These are phyloP conservation scores for Xestoiulus laeticollis DNA, from an alignment of 2,888 invertebrate species.

Conservation along the genomic window DNA sequence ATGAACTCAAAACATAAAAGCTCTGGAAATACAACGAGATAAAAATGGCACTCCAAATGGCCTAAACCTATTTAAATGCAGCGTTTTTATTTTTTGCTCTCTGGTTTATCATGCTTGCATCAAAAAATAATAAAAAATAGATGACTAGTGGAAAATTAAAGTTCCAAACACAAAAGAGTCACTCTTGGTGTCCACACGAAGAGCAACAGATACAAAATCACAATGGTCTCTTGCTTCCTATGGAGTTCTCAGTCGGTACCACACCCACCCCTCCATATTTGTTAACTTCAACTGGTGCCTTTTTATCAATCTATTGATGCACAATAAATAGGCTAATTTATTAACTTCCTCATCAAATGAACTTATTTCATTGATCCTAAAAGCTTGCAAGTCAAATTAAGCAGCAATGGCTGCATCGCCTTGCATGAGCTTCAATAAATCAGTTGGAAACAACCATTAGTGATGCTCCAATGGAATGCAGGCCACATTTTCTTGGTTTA, in stretches of 20 bases:
- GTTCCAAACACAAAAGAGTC: background rate
- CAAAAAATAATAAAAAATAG: background rate
- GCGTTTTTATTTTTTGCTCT: background rate
- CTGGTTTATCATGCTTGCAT: background rate
- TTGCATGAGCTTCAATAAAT: background rate
- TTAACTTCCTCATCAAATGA: background rate
- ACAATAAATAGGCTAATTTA: background rate
- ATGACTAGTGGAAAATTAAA: slow-evolving; percentile 15
- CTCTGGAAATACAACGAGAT: background rate
- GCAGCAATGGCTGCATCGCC: background rate
- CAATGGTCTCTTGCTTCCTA: background rate
- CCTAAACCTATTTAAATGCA: background rate
- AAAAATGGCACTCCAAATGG: background rate
- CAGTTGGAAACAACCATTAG: background rate
- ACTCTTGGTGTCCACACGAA: slow-evolving; percentile 21
- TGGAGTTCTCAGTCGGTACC: background rate
- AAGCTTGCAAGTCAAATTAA: background rate
- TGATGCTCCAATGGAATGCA: background rate
- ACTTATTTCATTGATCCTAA: slow-evolving; percentile 6
- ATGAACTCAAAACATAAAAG: background rate
- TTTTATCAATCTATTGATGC: background rate
- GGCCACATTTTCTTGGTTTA: background rate
- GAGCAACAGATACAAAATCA: background rate
- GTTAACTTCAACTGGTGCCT: background rate
- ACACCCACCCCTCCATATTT: background rate